Evolutionary conservation across 1,140 invertebrate genomes (phyloP).

Genomic region (Diabrotica virgifera): DNA sequence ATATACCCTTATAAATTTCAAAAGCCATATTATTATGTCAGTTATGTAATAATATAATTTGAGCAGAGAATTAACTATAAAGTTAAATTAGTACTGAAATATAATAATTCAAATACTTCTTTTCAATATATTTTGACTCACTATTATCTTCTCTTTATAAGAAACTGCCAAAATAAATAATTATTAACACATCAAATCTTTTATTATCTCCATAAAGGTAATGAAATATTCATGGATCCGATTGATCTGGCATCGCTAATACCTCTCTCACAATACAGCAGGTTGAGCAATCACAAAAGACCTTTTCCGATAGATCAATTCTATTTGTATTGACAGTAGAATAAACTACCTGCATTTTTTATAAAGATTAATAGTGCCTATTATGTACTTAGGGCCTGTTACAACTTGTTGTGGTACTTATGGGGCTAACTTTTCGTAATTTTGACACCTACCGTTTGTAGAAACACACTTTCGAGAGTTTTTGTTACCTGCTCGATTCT

Average conservation of each 20-base stretch:
- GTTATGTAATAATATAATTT: no score
- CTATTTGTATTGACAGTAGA: constrained; percentile 12
- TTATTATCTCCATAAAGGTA: background rate
- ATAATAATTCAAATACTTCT: no score
- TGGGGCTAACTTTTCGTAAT: constrained; percentile 7
- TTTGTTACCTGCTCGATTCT: constrained; percentile 9
- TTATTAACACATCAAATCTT: background rate
- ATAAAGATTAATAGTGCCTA: constrained; percentile 13
- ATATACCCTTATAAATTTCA: no score
- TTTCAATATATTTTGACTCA: no score
- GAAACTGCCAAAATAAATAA: no score
- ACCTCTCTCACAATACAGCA: background rate
- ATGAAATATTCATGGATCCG: background rate
- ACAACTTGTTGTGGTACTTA: constrained; percentile 6
- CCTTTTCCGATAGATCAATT: constrained; percentile 15
- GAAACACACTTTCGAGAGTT: constrained; percentile 10
- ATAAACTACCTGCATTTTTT: constrained; percentile 16
- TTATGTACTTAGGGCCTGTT: background rate
- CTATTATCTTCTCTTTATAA: no score
- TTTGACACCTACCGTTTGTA: constrained; percentile 12
- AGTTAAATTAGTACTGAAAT: no score
- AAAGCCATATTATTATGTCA: no score
- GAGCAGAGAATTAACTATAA: no score
- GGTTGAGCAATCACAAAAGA: constrained; percentile 6
- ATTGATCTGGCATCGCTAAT: background rate